Conservation (phyloP, 1,140 invertebrate species). For the Megalopta genalis region DNA sequence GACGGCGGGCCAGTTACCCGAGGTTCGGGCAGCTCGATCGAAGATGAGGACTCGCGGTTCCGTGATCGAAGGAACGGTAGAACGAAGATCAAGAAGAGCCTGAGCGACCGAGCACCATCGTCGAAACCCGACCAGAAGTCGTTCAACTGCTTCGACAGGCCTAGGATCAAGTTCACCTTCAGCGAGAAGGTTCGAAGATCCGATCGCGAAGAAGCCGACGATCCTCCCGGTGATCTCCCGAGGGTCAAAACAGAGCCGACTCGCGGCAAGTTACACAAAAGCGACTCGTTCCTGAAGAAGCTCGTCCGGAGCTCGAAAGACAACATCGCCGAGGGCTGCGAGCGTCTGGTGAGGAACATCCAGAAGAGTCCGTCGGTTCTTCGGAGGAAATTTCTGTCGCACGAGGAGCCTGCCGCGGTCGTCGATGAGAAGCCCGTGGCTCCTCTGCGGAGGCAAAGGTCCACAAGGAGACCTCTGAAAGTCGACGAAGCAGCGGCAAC, state of each 20-base stretch:
- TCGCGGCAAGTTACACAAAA: conserved; percentile 18
- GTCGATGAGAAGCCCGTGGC: conserved; percentile 56
- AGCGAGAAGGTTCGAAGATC: not conserved
- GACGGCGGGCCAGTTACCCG: not conserved
- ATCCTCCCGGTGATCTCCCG: not conserved
- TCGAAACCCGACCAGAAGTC: not conserved
- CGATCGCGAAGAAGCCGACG: not conserved
- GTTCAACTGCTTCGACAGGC: not conserved
- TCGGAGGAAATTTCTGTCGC: conserved; percentile 53
- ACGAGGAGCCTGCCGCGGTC: not conserved
- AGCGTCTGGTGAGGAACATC: conserved; percentile 68
- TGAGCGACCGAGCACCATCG: conserved; percentile 27
- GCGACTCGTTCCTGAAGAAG: conserved; percentile 66
- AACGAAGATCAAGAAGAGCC: conserved; percentile 19
- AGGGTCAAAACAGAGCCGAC: not conserved
- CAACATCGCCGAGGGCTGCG: conserved; percentile 62
- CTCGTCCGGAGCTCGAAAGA: conserved; percentile 64
- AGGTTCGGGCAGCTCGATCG: not conserved
- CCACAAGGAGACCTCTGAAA: not conserved
- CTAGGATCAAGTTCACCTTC: conserved; percentile 21
- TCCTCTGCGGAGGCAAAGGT: conserved; percentile 50
- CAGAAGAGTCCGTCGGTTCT: conserved; percentile 59
- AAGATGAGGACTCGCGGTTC: conserved; percentile 34
- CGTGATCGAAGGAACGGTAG: not conserved
- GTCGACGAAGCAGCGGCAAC: not conserved